Base-by-base conservation (phyloP, 2,888 invertebrate genomes). In the Nycteola revayana region DNA sequence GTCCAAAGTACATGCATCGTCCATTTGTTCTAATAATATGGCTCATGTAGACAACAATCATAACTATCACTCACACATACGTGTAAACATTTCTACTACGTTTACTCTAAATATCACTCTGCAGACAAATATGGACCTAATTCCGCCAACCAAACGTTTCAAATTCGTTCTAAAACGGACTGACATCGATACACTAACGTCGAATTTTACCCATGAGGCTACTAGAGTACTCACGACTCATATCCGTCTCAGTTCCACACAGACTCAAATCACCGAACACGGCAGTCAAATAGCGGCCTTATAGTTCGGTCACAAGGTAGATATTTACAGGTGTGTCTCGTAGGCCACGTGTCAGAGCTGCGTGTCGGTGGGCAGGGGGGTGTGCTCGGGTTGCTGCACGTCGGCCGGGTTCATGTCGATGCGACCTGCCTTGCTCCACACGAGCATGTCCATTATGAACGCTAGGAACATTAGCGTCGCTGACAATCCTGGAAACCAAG, bases 371-470 rank as follows among this genome's bases (percentile, higher is more conserved):
- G 21, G 11, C 9, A 41, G 42, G 28, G 54, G 33, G 5, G 49
- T 42, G 9, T 49, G 32, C 44, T 49, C 49, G 3, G 51, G 43
- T 10, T 57, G 36, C 17, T 40, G 36, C 3, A 45, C 43, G 46
- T 80, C 84, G 11, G 79, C 86, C 0, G 92, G 92, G 60, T 91
- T 91, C 76, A 92, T 91, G 67, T 92, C 92, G 60, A 97, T 96
- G 65, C 94, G 94, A 34, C 94, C 94, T 25, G 96, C 96, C 76
- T 95, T 95, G 70, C 94, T 94, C 95, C 96, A 97, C 14, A 97
- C 96, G 30, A 96, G 90, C 59, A 96, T 74, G 85, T 97, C 97
- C 81, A 96, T 95, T 52, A 96, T 89, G 76, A 96, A 97, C 38
- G 96, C 97, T 36, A 95, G 90, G 66, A 95, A 91, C 91, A 97